Evolutionary conservation across 2,113 vertebrate species (phyloP).

Genomic region (Hepsetus odoe): DNA sequence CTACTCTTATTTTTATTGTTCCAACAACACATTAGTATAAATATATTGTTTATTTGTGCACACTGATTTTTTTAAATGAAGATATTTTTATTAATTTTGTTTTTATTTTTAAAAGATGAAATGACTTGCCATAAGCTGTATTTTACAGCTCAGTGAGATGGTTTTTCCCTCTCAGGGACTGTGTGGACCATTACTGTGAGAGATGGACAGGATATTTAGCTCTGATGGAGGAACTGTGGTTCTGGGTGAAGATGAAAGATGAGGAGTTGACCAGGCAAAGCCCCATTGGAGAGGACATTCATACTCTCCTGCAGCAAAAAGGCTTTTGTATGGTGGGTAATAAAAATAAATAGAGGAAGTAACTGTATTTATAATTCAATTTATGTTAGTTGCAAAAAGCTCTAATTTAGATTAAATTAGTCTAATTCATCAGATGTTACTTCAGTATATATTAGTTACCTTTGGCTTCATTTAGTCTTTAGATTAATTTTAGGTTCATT

Average conservation of each 20-base stretch:
- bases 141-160: neutral
- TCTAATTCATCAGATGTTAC: neutral
- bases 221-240: slow-evolving; percentile 81
- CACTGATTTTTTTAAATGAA: too few relatives aligned
- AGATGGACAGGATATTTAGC: slow-evolving; percentile 79
- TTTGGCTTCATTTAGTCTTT: neutral
- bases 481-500: too few relatives aligned
- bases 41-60: too few relatives aligned
- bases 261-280: slow-evolving; percentile 80
- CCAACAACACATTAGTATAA: too few relatives aligned
- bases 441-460: neutral
- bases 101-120: too few relatives aligned
- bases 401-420: neutral
- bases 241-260: slow-evolving; percentile 80
- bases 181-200: slow-evolving; percentile 80
- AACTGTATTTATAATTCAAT: neutral
- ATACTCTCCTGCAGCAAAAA: slow-evolving; percentile 78
- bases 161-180: slow-evolving; percentile 52
- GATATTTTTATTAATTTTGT: too few relatives aligned
- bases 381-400: neutral
- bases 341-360: too few relatives aligned
- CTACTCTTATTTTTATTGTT: too few relatives aligned
- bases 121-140: neutral
- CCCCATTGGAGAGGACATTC: slow-evolving; percentile 79
- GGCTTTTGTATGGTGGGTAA: slow-evolving; percentile 81